Evolutionary conservation across 2,113 vertebrate genomes (phyloP).

Genomic region (Cromileptes altivelis): DNA sequence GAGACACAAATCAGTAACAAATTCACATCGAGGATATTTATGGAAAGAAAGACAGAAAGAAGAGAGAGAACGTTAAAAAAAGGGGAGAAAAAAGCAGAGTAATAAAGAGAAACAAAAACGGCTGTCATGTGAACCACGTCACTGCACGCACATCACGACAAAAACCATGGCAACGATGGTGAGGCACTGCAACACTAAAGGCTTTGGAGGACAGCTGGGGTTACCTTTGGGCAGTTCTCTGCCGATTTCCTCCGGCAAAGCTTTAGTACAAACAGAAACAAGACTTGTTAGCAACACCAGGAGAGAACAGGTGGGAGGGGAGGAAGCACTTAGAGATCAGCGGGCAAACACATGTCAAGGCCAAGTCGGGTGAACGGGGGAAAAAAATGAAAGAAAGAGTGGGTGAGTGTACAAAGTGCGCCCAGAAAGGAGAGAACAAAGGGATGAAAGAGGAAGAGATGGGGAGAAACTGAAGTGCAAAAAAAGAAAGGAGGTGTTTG

Average conservation of each 20-base stretch:
- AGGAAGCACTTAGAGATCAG: constrained; percentile 35
- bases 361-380: constrained; percentile 12
- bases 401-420: constrained; percentile 30
- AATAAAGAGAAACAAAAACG: not conserved
- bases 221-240: constrained; percentile 87
- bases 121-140: constrained; percentile 32
- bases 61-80: not conserved
- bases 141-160: constrained; percentile 45
- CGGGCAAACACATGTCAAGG: constrained; percentile 40
- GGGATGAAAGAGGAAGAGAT: constrained; percentile 30
- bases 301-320: constrained; percentile 55
- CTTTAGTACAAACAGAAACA: constrained; percentile 85
- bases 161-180: constrained; percentile 15
- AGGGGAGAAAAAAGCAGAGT: not conserved
- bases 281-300: constrained; percentile 77
- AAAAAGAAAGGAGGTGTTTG: constrained; percentile 33
- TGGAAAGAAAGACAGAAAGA: not conserved
- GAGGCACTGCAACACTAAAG: constrained; percentile 46
- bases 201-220: constrained; percentile 52
- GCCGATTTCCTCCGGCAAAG: constrained; percentile 87
- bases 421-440: constrained; percentile 21
- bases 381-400: not conserved
- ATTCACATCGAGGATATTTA: not conserved
- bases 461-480: constrained; percentile 36
- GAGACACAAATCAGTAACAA: constrained; percentile 38